Evolutionary conservation across 92 coral and sea anemone species (phyloP), one percentile per base, ranked within the genome.

Genomic region (Phenganax subtilis): DNA sequence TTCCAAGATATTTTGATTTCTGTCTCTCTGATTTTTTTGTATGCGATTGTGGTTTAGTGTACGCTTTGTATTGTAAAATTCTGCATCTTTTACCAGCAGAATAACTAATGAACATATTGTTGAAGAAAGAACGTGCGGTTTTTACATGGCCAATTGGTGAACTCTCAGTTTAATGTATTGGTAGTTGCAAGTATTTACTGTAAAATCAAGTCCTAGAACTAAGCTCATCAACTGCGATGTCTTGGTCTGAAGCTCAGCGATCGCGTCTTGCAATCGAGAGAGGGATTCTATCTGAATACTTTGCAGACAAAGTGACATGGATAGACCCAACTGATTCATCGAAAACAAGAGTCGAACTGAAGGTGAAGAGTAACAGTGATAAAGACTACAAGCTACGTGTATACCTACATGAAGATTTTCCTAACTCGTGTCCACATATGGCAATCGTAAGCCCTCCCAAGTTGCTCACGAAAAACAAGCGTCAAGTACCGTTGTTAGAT

Each of bases 231-330:
- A 52, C 57, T 27, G 28, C 60, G 12, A 86, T 88, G 92, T 73
- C 88, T 75, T 92, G 97, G 97, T 74, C 93, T 15, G 56, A n/a
- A 63, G 54, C 80, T 3, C 93, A 90, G 82, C 91, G 74, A 58
- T 30, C 55, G 58, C 84, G 97, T 53, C 86, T 92, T 31, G 88
- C 60, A 0, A 65, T 75, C n/a, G 97, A 92, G 86, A 92, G 77
- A 67, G 78, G 63, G 0, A 54, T 92, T 28, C 85, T 92, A 4
- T 87, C 76, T 68, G 29, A 84, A 11, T 90, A 88, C 85, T 92
- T 92, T 79, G 66, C 75, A n/a, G 80, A 72, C 57, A 86, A 80
- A 57, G 82, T 92, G 7, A 71, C 83, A 66, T 92, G 97, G 97
- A 85, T 53, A 20, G 67, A 87, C 53, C 92, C 90, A 55, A 85